These are phyloP conservation scores for Scopus umbretta DNA, from an alignment of 2,113 vertebrate species.

Conservation along the genomic window DNA sequence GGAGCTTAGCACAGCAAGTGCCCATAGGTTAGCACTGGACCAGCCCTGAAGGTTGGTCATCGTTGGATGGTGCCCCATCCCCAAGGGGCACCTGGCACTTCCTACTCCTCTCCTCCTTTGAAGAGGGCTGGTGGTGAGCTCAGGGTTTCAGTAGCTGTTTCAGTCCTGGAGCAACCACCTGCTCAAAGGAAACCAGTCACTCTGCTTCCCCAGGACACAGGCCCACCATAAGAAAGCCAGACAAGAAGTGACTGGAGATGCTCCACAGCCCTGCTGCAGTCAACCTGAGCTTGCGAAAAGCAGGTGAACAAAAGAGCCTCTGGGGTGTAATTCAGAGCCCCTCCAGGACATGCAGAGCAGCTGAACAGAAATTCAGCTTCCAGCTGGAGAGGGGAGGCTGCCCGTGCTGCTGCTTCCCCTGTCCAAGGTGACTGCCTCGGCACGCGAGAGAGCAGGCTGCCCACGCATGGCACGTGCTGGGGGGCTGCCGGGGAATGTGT, in stretches of 20 bases:
- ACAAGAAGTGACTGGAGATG: not conserved
- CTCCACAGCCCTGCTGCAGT: not conserved
- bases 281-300: rapidly evolving
- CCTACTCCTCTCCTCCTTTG: not conserved
- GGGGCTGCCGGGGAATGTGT: rapidly evolving
- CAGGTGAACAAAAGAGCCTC: rapidly evolving
- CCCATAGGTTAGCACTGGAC: rapidly evolving
- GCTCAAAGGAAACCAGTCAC: not conserved
- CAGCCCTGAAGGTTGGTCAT: not conserved
- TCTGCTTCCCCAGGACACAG: not conserved
- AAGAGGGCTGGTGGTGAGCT: not conserved
- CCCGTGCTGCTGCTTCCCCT: rapidly evolving
- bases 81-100: no score
- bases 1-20: not conserved
- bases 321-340: not conserved
- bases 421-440: rapidly evolving
- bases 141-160: not conserved
- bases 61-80: no score
- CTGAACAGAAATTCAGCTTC: not conserved
- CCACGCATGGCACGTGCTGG: rapidly evolving
- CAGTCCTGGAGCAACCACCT: not conserved
- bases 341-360: rapidly evolving
- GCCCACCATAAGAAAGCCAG: no score
- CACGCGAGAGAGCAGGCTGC: rapidly evolving
- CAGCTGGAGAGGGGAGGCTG: not conserved